A percentile compares a stretch with the other conserved stretches of the same genome.
Conservation (phyloP, 1,140 invertebrate genomes). For the Camponotus pennsylvanicus region DNA sequence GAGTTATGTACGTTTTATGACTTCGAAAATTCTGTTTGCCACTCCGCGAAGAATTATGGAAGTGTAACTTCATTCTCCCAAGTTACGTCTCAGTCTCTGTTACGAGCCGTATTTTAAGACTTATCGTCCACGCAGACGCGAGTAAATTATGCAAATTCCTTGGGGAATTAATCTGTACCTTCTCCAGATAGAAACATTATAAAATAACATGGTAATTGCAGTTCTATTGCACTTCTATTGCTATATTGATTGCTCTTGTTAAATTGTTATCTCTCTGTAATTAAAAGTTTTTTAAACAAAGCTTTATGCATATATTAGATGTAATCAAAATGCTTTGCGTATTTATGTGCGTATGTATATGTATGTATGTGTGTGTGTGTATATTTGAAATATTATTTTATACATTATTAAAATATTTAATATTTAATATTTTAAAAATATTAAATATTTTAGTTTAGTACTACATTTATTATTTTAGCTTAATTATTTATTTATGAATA, state of each 20-base stretch:
- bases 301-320: neutral
- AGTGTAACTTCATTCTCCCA: constrained; percentile 8
- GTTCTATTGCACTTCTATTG: neutral
- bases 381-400: neutral
- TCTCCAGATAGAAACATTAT: constrained; percentile 11
- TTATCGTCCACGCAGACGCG: constrained; percentile 39
- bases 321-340: neutral
- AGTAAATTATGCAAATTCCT: constrained; percentile 58
- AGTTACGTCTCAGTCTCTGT: constrained; percentile 15
- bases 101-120: constrained; percentile 50
- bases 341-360: neutral
- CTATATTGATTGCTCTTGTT: constrained; percentile 1
- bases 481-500: no score
- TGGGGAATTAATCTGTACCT: constrained; percentile 50
- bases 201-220: constrained; percentile 20
- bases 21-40: neutral
- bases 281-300: neutral
- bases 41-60: constrained; percentile 7
- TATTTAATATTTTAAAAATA: neutral
- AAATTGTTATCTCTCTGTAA: neutral
- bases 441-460: no score
- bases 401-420: no score
- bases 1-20: neutral
- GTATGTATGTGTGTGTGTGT: neutral
- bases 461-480: no score